A percentile compares a stretch with the other conserved stretches of the same genome.
These are phyloP conservation scores for Labia minor DNA, from an alignment of 2,888 invertebrate species.

Conservation along the genomic window DNA sequence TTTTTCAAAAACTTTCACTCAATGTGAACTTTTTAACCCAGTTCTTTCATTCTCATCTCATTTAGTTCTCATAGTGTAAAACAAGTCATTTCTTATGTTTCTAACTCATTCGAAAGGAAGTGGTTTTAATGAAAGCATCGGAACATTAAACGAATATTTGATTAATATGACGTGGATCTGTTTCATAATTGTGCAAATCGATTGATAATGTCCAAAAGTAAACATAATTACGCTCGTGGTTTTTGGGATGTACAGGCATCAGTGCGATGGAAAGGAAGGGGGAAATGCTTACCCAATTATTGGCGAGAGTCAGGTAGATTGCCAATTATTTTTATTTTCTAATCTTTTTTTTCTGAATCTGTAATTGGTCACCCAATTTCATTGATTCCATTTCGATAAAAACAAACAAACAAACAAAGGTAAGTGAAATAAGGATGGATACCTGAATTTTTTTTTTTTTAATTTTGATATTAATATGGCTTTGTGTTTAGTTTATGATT, in stretches of 20 bases:
- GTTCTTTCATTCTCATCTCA: background rate
- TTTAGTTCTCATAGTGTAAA: background rate
- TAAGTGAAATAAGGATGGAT: too few species aligned
- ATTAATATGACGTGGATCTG: too few species aligned
- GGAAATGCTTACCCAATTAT: conserved; percentile 21
- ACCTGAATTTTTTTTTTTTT: too few species aligned
- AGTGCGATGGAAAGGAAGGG: conserved; percentile 18
- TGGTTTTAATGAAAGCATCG: background rate
- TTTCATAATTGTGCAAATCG: background rate
- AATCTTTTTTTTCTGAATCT: too few species aligned
- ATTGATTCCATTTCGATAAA: too few species aligned
- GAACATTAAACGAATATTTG: too few species aligned
- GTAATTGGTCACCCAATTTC: too few species aligned
- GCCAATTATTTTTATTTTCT: too few species aligned
- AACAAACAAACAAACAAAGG: too few species aligned
- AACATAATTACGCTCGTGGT: conserved; percentile 18
- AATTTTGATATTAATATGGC: too few species aligned
- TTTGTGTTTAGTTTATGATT: too few species aligned
- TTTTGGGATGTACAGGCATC: conserved; percentile 23
- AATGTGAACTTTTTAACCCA: background rate
- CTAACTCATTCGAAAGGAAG: background rate
- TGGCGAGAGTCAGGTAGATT: conserved; percentile 15
- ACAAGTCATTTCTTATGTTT: background rate
- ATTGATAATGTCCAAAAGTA: conserved; percentile 20
- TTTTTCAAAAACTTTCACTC: background rate